Evolutionary conservation across 2,113 vertebrate genomes (phyloP).

Genomic region (Epinephelus lanceolatus): DNA sequence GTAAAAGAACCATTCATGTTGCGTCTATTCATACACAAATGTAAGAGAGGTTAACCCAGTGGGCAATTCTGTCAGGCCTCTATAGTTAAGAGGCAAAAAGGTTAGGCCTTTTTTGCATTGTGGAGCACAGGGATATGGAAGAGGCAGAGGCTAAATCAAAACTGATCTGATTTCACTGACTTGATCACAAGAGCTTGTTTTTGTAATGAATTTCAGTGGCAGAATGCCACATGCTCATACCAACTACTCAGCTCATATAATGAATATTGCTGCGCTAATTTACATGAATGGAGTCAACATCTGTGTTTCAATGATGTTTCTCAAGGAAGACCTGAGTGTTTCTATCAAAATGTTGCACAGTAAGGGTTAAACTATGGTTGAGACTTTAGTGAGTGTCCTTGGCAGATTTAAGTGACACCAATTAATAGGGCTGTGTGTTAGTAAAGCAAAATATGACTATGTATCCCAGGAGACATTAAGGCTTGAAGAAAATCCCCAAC

Average conservation of each 20-base stretch:
- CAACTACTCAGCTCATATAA: neutral
- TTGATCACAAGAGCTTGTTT: neutral
- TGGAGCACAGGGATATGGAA: neutral
- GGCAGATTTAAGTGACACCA: conserved; percentile 14
- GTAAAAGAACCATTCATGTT: conserved; percentile 76
- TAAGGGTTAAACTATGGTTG: neutral
- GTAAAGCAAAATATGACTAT: conserved; percentile 31
- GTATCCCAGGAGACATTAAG: conserved; percentile 48
- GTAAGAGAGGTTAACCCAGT: conserved; percentile 68
- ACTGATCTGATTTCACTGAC: neutral
- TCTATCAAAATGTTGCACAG: neutral
- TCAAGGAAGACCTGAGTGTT: neutral
- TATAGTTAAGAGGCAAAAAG: conserved; percentile 41
- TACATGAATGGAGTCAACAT: neutral
- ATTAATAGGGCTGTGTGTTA: neutral
- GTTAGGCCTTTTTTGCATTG: conserved; percentile 9
- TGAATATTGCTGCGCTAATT: neutral
- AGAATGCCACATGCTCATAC: neutral
- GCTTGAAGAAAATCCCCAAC: conserved; percentile 45
- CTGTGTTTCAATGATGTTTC: neutral
- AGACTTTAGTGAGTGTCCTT: neutral
- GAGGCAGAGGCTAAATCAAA: neutral
- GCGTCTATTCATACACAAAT: conserved; percentile 85
- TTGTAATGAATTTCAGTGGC: neutral
- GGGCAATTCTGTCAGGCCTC: conserved; percentile 67